Evolutionary conservation across 2,797 vertebrate genomes (phyloP), one percentile per base, ranked within the genome.

Genomic region (Enteromius afrohamiltoni): DNA sequence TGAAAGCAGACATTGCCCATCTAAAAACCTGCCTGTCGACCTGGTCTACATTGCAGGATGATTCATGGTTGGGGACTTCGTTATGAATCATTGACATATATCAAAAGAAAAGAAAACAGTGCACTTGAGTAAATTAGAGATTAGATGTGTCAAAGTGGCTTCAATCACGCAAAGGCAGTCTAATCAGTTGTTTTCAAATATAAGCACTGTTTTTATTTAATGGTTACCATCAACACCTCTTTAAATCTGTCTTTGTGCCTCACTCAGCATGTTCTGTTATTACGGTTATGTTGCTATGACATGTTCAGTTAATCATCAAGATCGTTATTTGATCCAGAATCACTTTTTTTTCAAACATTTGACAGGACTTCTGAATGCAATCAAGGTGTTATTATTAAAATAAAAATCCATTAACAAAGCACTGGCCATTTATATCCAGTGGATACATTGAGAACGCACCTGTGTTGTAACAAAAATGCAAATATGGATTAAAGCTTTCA

Each of bases 51-150:
- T 79, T 84, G 71, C 62, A 40, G 14, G 6, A 47, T 84, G 51
- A 80, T 45, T 64, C 49, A 78, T 47, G 37, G n/a, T 81, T 51
- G n/a, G 65, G 71, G 37, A 78, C 75, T 80, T 81, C 10, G 45
- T 78, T 65, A 79, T 82, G 82, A 87, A 34, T 82, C 84, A 83
- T 68, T 51, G 73, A 53, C 53, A 58, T 26, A 13, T 34, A 47
- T 69, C 58, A 87, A 79, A 55, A 70, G 47, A 82, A 82, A 84
- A 37, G 70, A 68, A 83, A 83, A 85, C 81, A 83, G 68, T 29
- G 58, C 14, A 62, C 14, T 8, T 58, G 14, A 49, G 80, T 49
- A 82, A 77, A 68, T 34, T 31, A 13, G 37, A 60, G 67, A 60
- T 81, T 78, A 69, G 55, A 69, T 67, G 34, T 23, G 53, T 29